Base-by-base conservation (phyloP, 2,113 vertebrate species). In the Chaetorhynchus papuensis region DNA sequence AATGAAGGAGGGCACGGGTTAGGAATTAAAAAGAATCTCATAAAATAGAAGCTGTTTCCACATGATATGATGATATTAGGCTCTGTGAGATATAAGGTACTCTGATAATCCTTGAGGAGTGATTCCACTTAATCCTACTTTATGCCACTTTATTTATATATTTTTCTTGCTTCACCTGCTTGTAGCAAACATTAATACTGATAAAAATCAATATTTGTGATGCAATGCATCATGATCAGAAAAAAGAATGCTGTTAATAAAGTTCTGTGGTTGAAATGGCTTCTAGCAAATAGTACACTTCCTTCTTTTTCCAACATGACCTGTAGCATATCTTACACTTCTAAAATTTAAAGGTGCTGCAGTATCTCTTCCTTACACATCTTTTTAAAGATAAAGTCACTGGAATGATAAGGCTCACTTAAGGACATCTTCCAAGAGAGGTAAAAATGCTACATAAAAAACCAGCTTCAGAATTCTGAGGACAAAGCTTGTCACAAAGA, bases 121-220 rank as follows among this genome's bases (percentile, higher is more conserved):
- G 57, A 93, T 83, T 83, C 57, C 20, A 37, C 56, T 92, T 93
- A 95, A 93, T 90, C 61, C 61, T 86, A 37, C n/a, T 91, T 91
- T 83, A 72, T 85, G 23, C 23, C 20, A 15, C 37, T 76, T 82
- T 66, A 78, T 84, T 75, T 87, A 76, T 82, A 20, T 49, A 79
- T 79, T 76, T 76, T 94, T 72, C 49, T 80, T 57, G n/a, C 59
- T 93, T 93, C 35, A 65, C 20, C 20, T 95, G 26, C 49, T 89
- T 83, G 26, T 80, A 85, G 44, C 15, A 84, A 68, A 53, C 41
- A 72, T 31, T 78, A 72, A 45, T 56, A 72, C 26, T 61, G 41
- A 84, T 68, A 71, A 78, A 78, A 89, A 77, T 6, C 11, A 57
- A 2, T 88, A 80, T 90, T 80, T 59, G 21, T 47, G 26, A 61